phyloP scores from a whole-genome alignment of 2,797 vertebrate genomes.

The Phylloscopus collybita region DNA sequence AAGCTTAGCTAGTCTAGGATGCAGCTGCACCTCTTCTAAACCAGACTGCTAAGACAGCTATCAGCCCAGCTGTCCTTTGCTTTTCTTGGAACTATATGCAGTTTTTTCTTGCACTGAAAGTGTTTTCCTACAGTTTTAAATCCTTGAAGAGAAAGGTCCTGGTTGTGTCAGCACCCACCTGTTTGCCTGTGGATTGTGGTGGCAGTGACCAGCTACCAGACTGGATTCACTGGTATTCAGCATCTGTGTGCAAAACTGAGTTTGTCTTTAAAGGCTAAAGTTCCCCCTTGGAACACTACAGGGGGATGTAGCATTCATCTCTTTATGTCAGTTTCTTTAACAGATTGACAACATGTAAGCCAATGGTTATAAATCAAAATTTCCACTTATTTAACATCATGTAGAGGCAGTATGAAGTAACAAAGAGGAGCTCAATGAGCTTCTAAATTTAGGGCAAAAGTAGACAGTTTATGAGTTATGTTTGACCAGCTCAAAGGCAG shows the following conservation, averaged over 20 bases:
- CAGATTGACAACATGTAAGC: neutral
- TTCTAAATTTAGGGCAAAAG: neutral
- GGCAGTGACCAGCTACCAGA: neutral
- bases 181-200: neutral
- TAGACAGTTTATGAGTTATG: neutral
- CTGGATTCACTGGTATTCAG: neutral
- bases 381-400: neutral
- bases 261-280: neutral
- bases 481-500: neutral
- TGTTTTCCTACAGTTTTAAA: neutral
- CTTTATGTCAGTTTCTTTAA: neutral
- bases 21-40: neutral
- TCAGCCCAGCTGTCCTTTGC: neutral
- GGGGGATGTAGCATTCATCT: neutral
- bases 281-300: neutral
- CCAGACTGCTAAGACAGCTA: neutral
- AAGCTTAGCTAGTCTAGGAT: neutral
- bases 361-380: neutral
- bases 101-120: neutral
- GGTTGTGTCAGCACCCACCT: neutral
- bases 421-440: neutral
- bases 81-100: neutral
- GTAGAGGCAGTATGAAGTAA: neutral
- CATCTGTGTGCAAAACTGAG: neutral
- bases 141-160: neutral